Conservation (phyloP, 2,888 invertebrate genomes). For the Eilema depressum region DNA sequence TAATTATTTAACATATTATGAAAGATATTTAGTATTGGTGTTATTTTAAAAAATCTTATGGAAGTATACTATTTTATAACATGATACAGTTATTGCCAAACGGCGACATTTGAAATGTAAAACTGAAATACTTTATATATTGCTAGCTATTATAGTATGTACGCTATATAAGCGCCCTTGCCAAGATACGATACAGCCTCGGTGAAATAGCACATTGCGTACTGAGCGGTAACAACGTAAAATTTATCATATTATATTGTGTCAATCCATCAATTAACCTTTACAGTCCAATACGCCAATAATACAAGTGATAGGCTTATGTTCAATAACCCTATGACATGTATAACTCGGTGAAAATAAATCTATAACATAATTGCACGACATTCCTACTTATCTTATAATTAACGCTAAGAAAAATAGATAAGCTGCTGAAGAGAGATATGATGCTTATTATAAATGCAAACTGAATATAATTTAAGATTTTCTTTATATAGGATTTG, state of each 20-base stretch:
- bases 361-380: background rate
- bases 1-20: background rate
- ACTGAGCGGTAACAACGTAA: background rate
- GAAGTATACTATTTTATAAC: background rate
- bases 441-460: background rate
- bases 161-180: no score
- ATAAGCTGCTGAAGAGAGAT: slow-evolving; percentile 8
- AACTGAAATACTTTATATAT: background rate
- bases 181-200: background rate
- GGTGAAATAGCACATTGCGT: no score
- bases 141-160: no score
- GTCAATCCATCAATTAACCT: background rate
- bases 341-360: background rate
- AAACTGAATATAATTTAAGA: background rate
- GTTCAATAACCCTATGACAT: no score
- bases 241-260: no score
- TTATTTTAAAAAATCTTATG: no score
- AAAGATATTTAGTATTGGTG: background rate
- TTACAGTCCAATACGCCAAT: background rate
- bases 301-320: no score
- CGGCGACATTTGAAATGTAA: background rate
- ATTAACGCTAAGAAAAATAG: background rate
- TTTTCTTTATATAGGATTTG: background rate
- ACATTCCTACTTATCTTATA: background rate
- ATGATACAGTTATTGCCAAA: background rate